Evolutionary conservation across 1,140 invertebrate genomes (phyloP).

Genomic region (Formica selysi): DNA sequence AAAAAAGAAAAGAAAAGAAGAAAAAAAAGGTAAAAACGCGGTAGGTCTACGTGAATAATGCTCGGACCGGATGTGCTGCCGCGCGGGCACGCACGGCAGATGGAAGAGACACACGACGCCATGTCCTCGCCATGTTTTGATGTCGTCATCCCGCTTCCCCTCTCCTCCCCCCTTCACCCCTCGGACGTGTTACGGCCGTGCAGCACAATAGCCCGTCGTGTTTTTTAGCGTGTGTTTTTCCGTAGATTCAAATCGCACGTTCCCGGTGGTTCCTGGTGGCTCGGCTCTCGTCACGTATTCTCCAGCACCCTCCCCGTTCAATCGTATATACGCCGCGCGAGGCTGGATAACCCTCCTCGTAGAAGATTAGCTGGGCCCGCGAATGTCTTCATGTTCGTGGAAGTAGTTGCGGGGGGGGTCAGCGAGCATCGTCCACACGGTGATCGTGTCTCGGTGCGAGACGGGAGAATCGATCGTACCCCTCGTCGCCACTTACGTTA

Average conservation of each 20-base stretch:
- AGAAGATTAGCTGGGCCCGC: conserved; percentile 43
- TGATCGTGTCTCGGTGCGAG: conserved; percentile 77
- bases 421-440: conserved; percentile 80
- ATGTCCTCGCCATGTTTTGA: conserved; percentile 85
- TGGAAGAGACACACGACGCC: conserved; percentile 81
- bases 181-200: conserved; percentile 59
- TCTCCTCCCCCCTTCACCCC: conserved; percentile 53
- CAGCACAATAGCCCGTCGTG: conserved; percentile 73
- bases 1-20: too few relatives aligned
- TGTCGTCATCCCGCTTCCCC: conserved; percentile 80
- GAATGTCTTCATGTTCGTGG: conserved; percentile 75
- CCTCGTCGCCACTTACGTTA: neutral
- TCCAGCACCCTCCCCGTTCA: conserved; percentile 24
- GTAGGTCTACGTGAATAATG: neutral
- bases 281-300: conserved; percentile 39
- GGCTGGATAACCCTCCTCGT: conserved; percentile 47
- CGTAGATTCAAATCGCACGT: conserved; percentile 67
- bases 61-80: conserved; percentile 43
- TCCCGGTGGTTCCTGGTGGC: conserved; percentile 65
- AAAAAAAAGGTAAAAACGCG: conserved; percentile 11
- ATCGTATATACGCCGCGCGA: conserved; percentile 22
- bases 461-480: conserved; percentile 27
- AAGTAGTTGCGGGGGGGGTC: conserved; percentile 75
- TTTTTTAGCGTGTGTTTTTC: conserved; percentile 74
- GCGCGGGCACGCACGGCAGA: conserved; percentile 59